Percentiles rank a stretch among this genome's conserved stretches.
These are phyloP conservation scores for Microctenopoma steveboyesi DNA, from an alignment of 2,797 vertebrate species.

Conservation along the genomic window DNA sequence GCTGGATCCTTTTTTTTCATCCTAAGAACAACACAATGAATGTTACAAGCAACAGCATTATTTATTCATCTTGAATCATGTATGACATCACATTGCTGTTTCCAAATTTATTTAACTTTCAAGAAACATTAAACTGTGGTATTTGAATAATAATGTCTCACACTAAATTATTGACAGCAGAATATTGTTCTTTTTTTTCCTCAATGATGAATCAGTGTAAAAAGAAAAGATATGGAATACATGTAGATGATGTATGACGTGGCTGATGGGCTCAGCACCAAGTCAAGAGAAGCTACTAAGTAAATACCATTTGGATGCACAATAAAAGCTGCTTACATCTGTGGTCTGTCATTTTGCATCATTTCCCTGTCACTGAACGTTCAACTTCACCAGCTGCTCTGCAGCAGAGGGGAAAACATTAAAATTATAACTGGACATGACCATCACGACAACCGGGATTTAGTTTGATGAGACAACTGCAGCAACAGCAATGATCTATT, in stretches of 20 bases:
- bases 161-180: slow-evolving; percentile 53
- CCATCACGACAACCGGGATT: slow-evolving; percentile 14
- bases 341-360: slow-evolving; percentile 57
- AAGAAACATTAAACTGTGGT: slow-evolving; percentile 41
- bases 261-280: neutral
- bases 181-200: neutral
- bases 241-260: neutral
- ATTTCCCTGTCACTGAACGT: slow-evolving; percentile 55
- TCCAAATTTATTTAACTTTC: too few relatives aligned
- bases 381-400: slow-evolving; percentile 53
- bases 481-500: slow-evolving; percentile 19
- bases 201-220: neutral
- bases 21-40: too few relatives aligned
- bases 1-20: neutral
- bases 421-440: slow-evolving; percentile 23
- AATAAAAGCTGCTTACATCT: slow-evolving; percentile 46
- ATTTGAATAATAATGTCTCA: slow-evolving; percentile 29
- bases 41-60: too few relatives aligned
- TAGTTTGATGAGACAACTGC: neutral
- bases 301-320: slow-evolving; percentile 26
- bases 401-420: slow-evolving; percentile 13
- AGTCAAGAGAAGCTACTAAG: slow-evolving; percentile 6
- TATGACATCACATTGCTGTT: too few relatives aligned
- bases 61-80: too few relatives aligned
- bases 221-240: neutral